Evolutionary conservation across 2,113 vertebrate genomes (phyloP), one percentile per base, ranked within the genome.

Genomic region (Aplodontia rufa): DNA sequence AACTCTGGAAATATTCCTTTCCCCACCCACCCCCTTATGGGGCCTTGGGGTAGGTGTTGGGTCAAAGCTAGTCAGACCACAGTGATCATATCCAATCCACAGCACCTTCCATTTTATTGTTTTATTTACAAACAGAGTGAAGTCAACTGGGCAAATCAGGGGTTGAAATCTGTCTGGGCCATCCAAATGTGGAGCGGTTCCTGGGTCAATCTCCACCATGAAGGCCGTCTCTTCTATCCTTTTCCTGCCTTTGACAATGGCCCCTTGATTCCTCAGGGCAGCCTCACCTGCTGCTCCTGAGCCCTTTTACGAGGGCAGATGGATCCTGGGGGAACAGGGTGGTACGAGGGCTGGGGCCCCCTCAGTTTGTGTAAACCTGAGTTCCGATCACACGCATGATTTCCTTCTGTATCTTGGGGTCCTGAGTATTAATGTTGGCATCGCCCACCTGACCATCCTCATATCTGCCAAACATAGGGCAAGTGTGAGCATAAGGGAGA

Each of bases 361-460:
- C 98, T 99, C 99, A 99, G 99, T 99, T 99, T 97, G 99, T 99
- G 99, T 99, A 99, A 98, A 99, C 99, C 99, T 99, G 99, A 98
- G 99, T 99, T 97, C 99, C 99, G 55, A 99, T 99, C 98, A 99
- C 99, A 94, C 99, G 99, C 99, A 99, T 99, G 98, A 99, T 99
- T 98, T 99, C 99, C 98, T 99, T 99, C 98, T 99, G 99, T 96
- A 99, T 99, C 98, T 99, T 99, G 96, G 99, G 99, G 98, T 99
- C 99, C 99, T 99, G 99, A 98, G 99, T 99, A 99, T 99, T 99
- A 98, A 99, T 99, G 98, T 99, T 99, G 97, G 99, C 99, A 6
- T 99, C 99, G 98, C 99, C 99, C 96, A 99, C 99, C 98, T 99
- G 99, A 90, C 99, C 99, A 17, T 99, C 99, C 97, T 99, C 99